These are phyloP conservation scores for Sycophaga agraensis DNA, from an alignment of 1,140 invertebrate genomes.

Conservation along the genomic window DNA sequence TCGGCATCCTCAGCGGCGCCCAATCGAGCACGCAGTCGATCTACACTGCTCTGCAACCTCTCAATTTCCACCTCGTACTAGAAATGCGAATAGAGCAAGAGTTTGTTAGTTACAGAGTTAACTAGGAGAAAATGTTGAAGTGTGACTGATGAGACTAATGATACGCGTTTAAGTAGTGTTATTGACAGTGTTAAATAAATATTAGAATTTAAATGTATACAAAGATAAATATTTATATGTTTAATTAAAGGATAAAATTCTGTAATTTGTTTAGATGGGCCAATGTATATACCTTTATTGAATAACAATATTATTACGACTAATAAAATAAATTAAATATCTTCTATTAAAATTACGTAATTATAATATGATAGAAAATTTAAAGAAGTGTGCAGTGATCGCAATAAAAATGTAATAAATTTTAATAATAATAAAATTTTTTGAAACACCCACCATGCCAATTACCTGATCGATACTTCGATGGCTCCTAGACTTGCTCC, in stretches of 20 bases:
- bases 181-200: conserved; percentile 18
- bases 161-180: conserved; percentile 11
- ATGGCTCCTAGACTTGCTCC: conserved; percentile 62
- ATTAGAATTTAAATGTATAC: neutral
- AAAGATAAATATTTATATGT: too few species aligned
- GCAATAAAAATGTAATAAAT: too few species aligned
- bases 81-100: conserved; percentile 45
- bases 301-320: too few species aligned
- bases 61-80: conserved; percentile 77
- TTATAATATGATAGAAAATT: too few species aligned
- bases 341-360: too few species aligned
- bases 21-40: conserved; percentile 64
- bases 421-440: too few species aligned
- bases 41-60: conserved; percentile 74
- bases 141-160: neutral
- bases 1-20: conserved; percentile 55
- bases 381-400: too few species aligned
- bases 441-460: conserved; percentile 1
- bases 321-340: too few species aligned
- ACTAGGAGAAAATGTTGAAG: neutral
- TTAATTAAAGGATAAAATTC: too few species aligned
- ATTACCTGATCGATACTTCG: conserved; percentile 67
- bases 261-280: too few species aligned
- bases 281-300: too few species aligned
- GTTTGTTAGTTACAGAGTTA: conserved; percentile 51